Evolutionary conservation across 2,888 invertebrate species (phyloP).

Genomic region (Teinopalpus imperialis): DNA sequence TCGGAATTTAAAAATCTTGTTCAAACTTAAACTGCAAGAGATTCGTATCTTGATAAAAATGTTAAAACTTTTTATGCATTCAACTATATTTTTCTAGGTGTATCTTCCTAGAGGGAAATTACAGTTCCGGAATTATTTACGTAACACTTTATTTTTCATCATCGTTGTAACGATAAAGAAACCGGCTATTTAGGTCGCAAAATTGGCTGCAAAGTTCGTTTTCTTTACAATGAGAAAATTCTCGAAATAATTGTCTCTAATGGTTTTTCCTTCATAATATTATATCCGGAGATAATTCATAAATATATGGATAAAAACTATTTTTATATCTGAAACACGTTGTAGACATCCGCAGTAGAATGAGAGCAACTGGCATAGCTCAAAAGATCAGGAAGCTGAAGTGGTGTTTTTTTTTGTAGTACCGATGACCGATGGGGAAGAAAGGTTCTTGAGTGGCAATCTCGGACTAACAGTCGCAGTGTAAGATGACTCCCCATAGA

Average conservation of each 20-base stretch:
- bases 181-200: constrained; percentile 9
- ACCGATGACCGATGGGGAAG: too few relatives aligned
- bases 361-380: too few relatives aligned
- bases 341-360: too few relatives aligned
- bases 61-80: neutral
- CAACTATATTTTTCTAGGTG: neutral
- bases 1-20: too few relatives aligned
- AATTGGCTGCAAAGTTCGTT: neutral
- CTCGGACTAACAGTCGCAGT: too few relatives aligned
- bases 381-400: too few relatives aligned
- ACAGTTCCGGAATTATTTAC: neutral
- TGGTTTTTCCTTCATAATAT: neutral
- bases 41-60: neutral
- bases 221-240: constrained; percentile 1
- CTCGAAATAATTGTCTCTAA: neutral
- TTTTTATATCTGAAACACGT: too few relatives aligned
- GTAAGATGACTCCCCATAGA: too few relatives aligned
- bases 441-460: too few relatives aligned
- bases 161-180: constrained; percentile 16
- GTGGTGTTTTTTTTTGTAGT: too few relatives aligned
- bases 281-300: neutral
- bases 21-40: too few relatives aligned
- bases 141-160: constrained; percentile 16
- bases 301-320: neutral
- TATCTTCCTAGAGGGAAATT: constrained; percentile 7